Conservation (phyloP, 2,888 invertebrate species). For the Cacoxenus indagator region DNA sequence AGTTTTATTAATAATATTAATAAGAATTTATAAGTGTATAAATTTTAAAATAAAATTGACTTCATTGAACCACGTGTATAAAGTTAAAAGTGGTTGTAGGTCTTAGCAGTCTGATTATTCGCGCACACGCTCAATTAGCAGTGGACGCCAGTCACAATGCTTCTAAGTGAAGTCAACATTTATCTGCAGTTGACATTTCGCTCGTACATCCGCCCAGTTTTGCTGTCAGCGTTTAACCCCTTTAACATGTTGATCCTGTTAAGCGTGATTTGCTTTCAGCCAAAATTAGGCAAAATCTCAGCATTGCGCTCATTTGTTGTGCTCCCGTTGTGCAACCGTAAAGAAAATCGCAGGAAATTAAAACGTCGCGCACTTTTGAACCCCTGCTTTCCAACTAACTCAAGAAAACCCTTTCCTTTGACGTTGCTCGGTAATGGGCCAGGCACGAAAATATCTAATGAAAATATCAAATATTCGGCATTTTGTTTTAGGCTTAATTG, state of each 20-base stretch:
- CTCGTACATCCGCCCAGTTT: conserved; percentile 33
- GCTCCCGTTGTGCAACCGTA: conserved; percentile 29
- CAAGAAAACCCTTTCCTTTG: conserved; percentile 24
- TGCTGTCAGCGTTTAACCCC: conserved; percentile 39
- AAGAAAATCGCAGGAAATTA: conserved; percentile 65
- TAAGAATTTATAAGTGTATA: too few relatives aligned
- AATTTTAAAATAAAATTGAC: too few relatives aligned
- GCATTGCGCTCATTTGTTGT: conserved; percentile 12
- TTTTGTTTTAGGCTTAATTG: conserved; percentile 12
- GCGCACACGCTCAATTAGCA: too few relatives aligned
- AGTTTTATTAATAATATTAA: too few relatives aligned
- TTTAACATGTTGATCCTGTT: conserved; percentile 59
- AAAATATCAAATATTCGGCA: conserved; percentile 42
- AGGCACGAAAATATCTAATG: conserved; percentile 20
- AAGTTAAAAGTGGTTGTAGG: too few relatives aligned
- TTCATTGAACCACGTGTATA: too few relatives aligned
- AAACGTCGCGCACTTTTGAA: conserved; percentile 48
- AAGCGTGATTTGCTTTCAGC: conserved; percentile 43
- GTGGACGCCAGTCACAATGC: too few relatives aligned
- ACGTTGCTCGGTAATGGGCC: conserved; percentile 35
- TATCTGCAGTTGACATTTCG: conserved; percentile 59
- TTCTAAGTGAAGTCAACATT: too few relatives aligned
- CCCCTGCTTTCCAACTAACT: conserved; percentile 26
- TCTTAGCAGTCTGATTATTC: too few relatives aligned
- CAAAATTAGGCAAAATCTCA: too few relatives aligned